Evolutionary conservation across 2,797 vertebrate genomes (phyloP).

Genomic region (Xenops minutus): DNA sequence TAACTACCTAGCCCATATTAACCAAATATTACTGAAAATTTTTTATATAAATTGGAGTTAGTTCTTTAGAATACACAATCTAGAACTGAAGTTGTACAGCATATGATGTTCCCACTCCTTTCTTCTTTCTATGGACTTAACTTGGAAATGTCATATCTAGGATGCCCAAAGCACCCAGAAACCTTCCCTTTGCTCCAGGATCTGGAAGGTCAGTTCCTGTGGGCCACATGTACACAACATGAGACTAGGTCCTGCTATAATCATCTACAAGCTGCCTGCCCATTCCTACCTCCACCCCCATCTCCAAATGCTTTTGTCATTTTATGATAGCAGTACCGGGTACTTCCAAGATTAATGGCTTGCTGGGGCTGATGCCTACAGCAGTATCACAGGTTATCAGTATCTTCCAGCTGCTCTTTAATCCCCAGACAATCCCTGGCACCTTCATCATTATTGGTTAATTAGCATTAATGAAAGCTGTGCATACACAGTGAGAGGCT

Average conservation of each 20-base stretch:
- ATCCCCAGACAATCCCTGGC: conserved; percentile 26
- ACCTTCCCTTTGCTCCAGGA: neutral
- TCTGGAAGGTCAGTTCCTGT: neutral
- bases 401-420: conserved; percentile 46
- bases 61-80: neutral
- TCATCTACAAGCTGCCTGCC: neutral
- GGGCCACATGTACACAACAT: neutral
- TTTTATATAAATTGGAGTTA: neutral
- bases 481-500: conserved; percentile 3
- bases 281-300: neutral
- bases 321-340: neutral
- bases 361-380: conserved; percentile 8
- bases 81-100: neutral
- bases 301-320: neutral
- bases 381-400: conserved; percentile 47
- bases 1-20: neutral
- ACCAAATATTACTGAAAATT: neutral
- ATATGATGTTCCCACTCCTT: fast-evolving
- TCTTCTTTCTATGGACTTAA: neutral
- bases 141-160: neutral
- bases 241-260: neutral
- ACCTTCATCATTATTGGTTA: conserved; percentile 49
- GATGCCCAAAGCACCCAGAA: neutral
- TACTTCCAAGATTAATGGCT: conserved; percentile 34
- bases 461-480: conserved; percentile 58